Conservation (phyloP, 1,140 invertebrate genomes). For the Drosophila eugracilis region DNA sequence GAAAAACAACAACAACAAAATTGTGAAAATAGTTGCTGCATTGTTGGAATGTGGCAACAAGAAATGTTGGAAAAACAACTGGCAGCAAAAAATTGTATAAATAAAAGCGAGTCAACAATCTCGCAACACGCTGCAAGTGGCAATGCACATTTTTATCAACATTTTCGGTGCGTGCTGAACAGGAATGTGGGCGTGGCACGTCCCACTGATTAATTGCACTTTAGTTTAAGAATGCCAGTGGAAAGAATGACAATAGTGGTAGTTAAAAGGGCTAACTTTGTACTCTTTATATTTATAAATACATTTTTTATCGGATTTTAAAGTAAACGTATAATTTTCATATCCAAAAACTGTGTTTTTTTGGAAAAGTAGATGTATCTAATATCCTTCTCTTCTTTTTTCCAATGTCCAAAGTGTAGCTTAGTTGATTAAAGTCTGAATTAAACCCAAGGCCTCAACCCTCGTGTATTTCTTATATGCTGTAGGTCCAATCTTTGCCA, state of each 20-base stretch:
- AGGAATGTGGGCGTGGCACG: constrained; percentile 65
- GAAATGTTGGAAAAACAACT: constrained; percentile 9
- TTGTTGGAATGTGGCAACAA: constrained; percentile 32
- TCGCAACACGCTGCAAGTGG: constrained; percentile 80
- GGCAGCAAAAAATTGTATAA: constrained; percentile 46
- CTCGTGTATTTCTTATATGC: neutral
- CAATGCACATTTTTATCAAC: constrained; percentile 72
- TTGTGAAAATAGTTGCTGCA: constrained; percentile 51
- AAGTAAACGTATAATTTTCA: no score
- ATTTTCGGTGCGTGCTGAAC: constrained; percentile 59
- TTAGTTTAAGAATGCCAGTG: constrained; percentile 31
- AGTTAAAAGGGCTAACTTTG: no score
- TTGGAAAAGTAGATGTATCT: no score
- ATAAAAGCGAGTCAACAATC: constrained; percentile 72
- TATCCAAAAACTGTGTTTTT: no score
- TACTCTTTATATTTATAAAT: no score
- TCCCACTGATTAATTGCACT: constrained; percentile 77
- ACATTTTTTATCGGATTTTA: no score
- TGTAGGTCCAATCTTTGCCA: constrained; percentile 18
- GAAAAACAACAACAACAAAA: constrained; percentile 26
- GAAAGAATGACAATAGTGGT: constrained; percentile 19
- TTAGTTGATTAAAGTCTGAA: constrained; percentile 20
- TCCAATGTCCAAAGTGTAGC: neutral
- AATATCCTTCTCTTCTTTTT: neutral
- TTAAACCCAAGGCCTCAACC: constrained; percentile 2